Percentiles rank a stretch among this genome's conserved stretches.
phyloP scores from a whole-genome alignment of 64 coral and sea anemone species.

The Platygyra sinensis region DNA sequence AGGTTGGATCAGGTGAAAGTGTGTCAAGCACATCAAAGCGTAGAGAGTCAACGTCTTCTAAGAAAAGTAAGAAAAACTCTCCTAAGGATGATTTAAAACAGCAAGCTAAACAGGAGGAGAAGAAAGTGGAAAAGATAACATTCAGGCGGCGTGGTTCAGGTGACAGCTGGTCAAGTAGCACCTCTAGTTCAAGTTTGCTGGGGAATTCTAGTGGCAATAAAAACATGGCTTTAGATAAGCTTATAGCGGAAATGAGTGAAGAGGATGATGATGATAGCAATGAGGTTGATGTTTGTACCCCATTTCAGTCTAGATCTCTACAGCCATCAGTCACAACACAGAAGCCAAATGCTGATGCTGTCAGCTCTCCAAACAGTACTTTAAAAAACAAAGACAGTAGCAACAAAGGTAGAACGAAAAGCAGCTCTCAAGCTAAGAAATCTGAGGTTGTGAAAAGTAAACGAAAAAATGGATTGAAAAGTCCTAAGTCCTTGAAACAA shows the following conservation, averaged over 20 bases:
- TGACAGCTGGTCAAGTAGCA: constrained; percentile 82
- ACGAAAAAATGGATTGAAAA: constrained; percentile 36
- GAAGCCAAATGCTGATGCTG: background rate
- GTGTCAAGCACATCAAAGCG: background rate
- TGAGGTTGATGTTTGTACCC: constrained; percentile 75
- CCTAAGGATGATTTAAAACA: constrained; percentile 45
- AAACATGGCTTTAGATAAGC: constrained; percentile 83
- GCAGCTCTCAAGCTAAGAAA: constrained; percentile 6
- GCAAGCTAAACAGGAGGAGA: constrained; percentile 61
- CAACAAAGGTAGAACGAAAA: constrained; percentile 1
- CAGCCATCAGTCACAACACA: constrained; percentile 2
- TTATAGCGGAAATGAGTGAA: constrained; percentile 83
- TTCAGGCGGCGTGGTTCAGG: constrained; percentile 83
- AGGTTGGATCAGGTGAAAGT: constrained; percentile 9
- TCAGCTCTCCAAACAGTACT: background rate
- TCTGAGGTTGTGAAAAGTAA: background rate
- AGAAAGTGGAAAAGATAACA: constrained; percentile 85
- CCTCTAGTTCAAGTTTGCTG: constrained; percentile 65
- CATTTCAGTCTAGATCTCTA: constrained; percentile 61
- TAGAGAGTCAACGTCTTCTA: constrained; percentile 42
- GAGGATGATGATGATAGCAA: constrained; percentile 88
- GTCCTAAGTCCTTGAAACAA: constrained; percentile 15
- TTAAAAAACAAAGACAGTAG: constrained; percentile 1
- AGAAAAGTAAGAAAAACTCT: constrained; percentile 43
- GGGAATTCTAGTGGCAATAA: constrained; percentile 40